These are phyloP conservation scores for Clusia tigrina DNA, from an alignment of 2,888 invertebrate genomes.

Conservation along the genomic window DNA sequence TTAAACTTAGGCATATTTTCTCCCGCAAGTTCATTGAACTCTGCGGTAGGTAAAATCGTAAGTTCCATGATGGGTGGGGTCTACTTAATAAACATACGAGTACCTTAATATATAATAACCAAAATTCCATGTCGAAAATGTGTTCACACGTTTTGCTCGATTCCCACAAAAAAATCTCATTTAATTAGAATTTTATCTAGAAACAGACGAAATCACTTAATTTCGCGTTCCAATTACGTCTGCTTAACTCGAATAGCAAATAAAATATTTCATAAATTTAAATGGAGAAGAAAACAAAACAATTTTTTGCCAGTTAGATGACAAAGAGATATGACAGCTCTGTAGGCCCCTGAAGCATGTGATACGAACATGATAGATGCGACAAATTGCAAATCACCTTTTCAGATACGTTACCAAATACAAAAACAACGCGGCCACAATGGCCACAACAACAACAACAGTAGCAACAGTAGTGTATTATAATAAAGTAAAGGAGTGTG, in stretches of 20 bases:
- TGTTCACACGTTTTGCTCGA: not conserved
- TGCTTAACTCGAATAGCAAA: conserved; percentile 32
- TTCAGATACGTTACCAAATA: conserved; percentile 6
- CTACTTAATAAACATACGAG: no score
- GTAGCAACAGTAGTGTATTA: not conserved
- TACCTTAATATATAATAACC: no score
- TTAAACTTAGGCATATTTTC: no score
- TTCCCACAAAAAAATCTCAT: not conserved
- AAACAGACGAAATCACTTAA: not conserved
- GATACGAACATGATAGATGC: conserved; percentile 31
- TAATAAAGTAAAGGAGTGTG: not conserved
- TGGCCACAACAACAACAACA: conserved; percentile 9
- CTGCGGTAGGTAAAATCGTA: no score
- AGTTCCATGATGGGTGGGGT: no score
- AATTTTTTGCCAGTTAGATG: no score
- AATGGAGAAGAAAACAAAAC: no score
- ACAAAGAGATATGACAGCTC: not conserved
- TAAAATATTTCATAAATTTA: conserved; percentile 2
- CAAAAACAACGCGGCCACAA: no score
- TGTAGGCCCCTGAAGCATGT: conserved; percentile 26
- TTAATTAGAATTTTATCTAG: not conserved
- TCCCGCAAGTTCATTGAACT: no score
- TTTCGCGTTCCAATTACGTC: conserved; percentile 36
- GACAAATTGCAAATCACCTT: conserved; percentile 28
- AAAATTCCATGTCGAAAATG: no score